These are phyloP conservation scores for Hypomecis punctinalis DNA, from an alignment of 2,888 invertebrate species.

Conservation along the genomic window DNA sequence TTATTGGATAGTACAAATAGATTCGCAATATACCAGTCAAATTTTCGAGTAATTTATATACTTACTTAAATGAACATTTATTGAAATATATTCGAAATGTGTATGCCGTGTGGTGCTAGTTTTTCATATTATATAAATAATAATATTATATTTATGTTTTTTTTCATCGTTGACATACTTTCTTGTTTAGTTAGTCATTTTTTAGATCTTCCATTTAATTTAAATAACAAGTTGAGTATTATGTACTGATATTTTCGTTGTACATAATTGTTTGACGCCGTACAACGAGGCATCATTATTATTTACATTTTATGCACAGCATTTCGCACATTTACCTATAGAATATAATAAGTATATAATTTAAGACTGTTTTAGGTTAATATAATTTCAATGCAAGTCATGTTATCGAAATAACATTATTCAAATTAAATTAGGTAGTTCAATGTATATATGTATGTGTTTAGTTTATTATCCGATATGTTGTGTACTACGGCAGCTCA, in stretches of 20 bases:
- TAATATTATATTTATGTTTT: conserved; percentile 56
- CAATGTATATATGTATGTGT: conserved; percentile 44
- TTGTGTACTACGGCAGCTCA: conserved; percentile 55
- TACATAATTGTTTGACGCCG: conserved; percentile 46
- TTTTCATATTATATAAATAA: conserved; percentile 23
- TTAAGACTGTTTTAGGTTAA: conserved; percentile 74
- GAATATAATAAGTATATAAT: conserved; percentile 56
- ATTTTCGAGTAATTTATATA: conserved; percentile 44
- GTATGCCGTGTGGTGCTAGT: conserved; percentile 66
- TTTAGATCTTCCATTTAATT: conserved; percentile 45
- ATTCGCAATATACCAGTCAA: conserved; percentile 47
- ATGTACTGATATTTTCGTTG: conserved; percentile 48
- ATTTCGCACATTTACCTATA: conserved; percentile 61
- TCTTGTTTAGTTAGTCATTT: conserved; percentile 38
- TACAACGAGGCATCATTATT: conserved; percentile 45
- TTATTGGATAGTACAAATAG: conserved; percentile 67
- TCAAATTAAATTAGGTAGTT: conserved; percentile 44
- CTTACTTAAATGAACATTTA: conserved; percentile 18
- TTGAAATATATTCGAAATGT: conserved; percentile 28
- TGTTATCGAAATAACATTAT: conserved; percentile 43
- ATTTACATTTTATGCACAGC: conserved; percentile 61
- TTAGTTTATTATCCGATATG: conserved; percentile 17
- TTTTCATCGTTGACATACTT: conserved; percentile 31
- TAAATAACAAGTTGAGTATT: conserved; percentile 50
- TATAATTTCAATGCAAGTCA: conserved; percentile 63